A percentile compares a stretch with the other conserved stretches of the same genome.
Evolutionary conservation across 2,888 invertebrate species (phyloP).

Genomic region (Ormyrus nitidulus): DNA sequence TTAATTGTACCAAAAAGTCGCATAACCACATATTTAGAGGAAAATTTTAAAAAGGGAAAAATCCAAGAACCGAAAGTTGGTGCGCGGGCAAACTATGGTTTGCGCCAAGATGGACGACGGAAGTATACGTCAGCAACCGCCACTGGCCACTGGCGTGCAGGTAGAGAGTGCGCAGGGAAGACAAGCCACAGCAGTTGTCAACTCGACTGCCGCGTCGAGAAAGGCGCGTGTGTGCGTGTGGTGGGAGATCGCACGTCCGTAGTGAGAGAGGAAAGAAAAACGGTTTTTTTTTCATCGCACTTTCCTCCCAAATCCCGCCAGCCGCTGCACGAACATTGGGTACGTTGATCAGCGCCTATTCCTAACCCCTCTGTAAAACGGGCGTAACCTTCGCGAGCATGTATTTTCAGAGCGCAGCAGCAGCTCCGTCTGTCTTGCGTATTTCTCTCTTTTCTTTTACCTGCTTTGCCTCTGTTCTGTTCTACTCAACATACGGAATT

Average conservation of each 20-base stretch:
- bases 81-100: slow-evolving; percentile 34
- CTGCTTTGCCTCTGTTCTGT: background rate
- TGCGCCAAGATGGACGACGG: slow-evolving; percentile 66
- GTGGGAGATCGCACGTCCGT: slow-evolving; percentile 14
- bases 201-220: slow-evolving; percentile 58
- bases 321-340: slow-evolving; percentile 2
- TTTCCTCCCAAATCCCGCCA: slow-evolving; percentile 4
- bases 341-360: slow-evolving; percentile 10
- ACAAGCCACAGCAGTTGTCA: too few species aligned
- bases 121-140: slow-evolving; percentile 74
- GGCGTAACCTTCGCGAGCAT: background rate
- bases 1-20: too few species aligned
- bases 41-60: too few species aligned
- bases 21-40: too few species aligned
- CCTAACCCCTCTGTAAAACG: too few species aligned
- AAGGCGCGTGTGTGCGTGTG: slow-evolving; percentile 52
- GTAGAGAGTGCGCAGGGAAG: too few species aligned
- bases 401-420: slow-evolving; percentile 33
- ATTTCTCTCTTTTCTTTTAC: background rate
- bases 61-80: slow-evolving; percentile 47
- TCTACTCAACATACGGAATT: too few species aligned
- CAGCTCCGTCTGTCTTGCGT: background rate
- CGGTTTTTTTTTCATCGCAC: background rate
- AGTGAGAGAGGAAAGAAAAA: slow-evolving; percentile 25
- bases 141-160: slow-evolving; percentile 65